These are phyloP conservation scores for Caenorhabditis panamensis DNA, from an alignment of 2,888 invertebrate genomes.

Conservation along the genomic window DNA sequence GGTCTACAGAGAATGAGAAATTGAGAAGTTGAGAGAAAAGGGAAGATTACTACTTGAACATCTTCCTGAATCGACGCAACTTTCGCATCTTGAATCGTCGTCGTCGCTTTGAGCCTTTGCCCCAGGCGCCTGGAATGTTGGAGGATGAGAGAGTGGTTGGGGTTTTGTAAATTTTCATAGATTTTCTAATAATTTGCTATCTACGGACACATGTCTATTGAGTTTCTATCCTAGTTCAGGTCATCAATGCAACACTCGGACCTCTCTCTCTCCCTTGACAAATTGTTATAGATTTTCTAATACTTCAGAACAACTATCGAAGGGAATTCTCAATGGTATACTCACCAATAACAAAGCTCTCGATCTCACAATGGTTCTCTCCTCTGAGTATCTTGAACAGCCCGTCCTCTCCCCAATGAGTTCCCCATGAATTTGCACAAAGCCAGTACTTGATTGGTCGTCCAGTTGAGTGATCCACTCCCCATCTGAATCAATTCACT, in stretches of 20 bases:
- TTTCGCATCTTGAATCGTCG: slow-evolving; percentile 77
- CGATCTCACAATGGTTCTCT: slow-evolving; percentile 91
- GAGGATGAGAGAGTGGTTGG: too few relatives aligned
- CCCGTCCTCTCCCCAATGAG: slow-evolving; percentile 92
- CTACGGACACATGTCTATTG: too few relatives aligned
- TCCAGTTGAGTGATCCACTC: slow-evolving; percentile 86
- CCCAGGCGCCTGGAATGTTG: slow-evolving; percentile 76
- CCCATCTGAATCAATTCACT: slow-evolving; percentile 85
- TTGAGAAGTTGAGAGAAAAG: neutral
- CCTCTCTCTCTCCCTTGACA: too few relatives aligned
- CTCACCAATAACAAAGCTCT: slow-evolving; percentile 89
- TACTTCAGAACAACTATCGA: neutral
- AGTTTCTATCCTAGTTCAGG: too few relatives aligned
- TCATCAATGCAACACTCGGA: too few relatives aligned
- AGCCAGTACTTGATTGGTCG: slow-evolving; percentile 89
- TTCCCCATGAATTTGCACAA: slow-evolving; percentile 95
- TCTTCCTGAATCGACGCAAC: slow-evolving; percentile 68
- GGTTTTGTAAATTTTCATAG: too few relatives aligned
- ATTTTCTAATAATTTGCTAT: too few relatives aligned
- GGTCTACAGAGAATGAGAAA: neutral
- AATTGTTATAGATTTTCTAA: too few relatives aligned
- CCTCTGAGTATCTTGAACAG: slow-evolving; percentile 92
- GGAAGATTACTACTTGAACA: slow-evolving; percentile 55
- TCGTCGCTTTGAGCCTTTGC: slow-evolving; percentile 75
- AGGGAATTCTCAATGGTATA: too few relatives aligned